Evolutionary conservation across 2,888 invertebrate species (phyloP), one percentile per base, ranked within the genome.

Genomic region (Lamproptera curius): DNA sequence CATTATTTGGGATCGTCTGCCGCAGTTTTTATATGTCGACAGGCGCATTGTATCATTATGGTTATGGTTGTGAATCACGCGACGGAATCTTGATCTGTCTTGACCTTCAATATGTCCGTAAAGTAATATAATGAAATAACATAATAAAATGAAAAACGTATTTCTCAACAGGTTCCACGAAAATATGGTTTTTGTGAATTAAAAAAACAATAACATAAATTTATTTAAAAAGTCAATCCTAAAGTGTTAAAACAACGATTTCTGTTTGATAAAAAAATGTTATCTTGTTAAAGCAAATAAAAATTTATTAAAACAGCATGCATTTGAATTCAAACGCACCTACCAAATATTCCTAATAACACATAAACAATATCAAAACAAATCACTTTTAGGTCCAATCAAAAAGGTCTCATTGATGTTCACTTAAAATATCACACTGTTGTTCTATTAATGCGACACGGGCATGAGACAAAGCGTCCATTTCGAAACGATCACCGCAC

Each of bases 401-500:
- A 45, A 41, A n/a, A 36, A 40, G 34, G 6, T 38, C 43, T 31
- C 15, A 16, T 15, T 11, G 11, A 43, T 41, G 10, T 41, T 33
- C 44, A 50, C 44, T 41, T 20, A 41, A 41, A 33, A 36, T 41
- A 41, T 5, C 11, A 50, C 36, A 55, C 53, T 43, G 31, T 46
- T 53, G 45, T 47, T 38, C 26, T 35, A 17, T 23, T 8, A 51
- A 36, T 42, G 43, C 42, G 26, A 49, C 39, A 11, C 42, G 37
- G 35, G 45, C 46, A 48, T 46, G 40, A 51, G 37, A 39, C 34
- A 55, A 53, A 52, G 65, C 84, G 82, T 81, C 74, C 73, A 63
- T 70, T 63, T 62, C 70, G 58, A 58, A 61, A 64, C 63, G 67
- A 72, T 71, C 67, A 65, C 76, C 61, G 68, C 65, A 64, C 70